Conservation (phyloP, 1,140 invertebrate genomes). For the Plectrocnemia conspersa region DNA sequence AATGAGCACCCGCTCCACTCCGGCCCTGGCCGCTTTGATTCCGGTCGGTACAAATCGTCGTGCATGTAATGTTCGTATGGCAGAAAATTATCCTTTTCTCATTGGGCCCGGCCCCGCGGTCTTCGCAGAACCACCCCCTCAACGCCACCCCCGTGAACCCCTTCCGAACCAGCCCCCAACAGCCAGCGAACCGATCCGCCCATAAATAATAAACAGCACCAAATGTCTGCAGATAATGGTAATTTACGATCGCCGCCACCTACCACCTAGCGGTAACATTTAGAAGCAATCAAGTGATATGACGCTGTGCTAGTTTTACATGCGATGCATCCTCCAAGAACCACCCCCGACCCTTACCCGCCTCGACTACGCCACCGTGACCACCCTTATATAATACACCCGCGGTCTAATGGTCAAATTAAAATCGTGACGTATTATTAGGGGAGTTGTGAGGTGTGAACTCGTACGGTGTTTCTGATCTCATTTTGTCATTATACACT, state of each 20-base stretch:
- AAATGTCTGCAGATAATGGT: conserved; percentile 52
- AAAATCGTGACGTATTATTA: too few species aligned
- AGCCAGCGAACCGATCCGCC: conserved; percentile 43
- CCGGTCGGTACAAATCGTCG: conserved; percentile 1
- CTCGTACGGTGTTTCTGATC: too few species aligned
- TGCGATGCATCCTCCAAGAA: conserved; percentile 26
- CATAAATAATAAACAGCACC: conserved; percentile 53
- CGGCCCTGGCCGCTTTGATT: neutral
- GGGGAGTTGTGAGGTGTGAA: too few species aligned
- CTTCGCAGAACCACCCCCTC: conserved; percentile 10
- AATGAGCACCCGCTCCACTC: too few species aligned
- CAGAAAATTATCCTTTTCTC: conserved; percentile 37
- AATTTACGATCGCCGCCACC: conserved; percentile 49
- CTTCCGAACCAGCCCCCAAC: conserved; percentile 36
- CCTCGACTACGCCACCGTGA: neutral
- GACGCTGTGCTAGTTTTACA: conserved; percentile 35
- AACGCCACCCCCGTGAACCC: conserved; percentile 18
- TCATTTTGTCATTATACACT: too few species aligned
- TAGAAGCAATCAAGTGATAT: conserved; percentile 37
- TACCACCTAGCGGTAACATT: conserved; percentile 39
- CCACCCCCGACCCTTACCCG: neutral
- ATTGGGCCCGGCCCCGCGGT: conserved; percentile 23
- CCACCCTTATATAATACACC: neutral
- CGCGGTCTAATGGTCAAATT: neutral
- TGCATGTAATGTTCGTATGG: conserved; percentile 30